Evolutionary conservation across 2,888 invertebrate genomes (phyloP), one percentile per base, ranked within the genome.

Genomic region (Perizoma affinitatum): DNA sequence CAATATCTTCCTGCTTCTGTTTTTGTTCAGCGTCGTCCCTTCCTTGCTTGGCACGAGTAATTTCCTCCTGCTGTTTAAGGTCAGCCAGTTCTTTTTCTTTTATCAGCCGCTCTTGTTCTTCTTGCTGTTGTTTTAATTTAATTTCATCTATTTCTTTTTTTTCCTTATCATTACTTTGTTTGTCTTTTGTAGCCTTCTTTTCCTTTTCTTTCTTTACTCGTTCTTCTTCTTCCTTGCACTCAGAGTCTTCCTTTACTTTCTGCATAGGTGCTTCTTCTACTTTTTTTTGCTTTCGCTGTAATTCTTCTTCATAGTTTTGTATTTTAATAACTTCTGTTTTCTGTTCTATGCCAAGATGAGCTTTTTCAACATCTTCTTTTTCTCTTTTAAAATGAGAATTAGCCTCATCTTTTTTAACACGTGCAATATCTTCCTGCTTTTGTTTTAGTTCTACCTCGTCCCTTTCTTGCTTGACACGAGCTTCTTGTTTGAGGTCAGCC

Each of bases 101-200:
- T 22, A 61, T 54, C 40, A 65, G 51, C 5, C 43, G 11, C 5
- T 43, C 43, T 11, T 9, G 5, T 43, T 11, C 11, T 11, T 43
- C 9, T 11, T 8, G 4, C 9, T 43, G 40, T 61, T 40, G 8
- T 35, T 33, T 42, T 4, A 38, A 5, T 38, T 38, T 0, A 6
- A 6, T 38, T 7, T 11, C 7, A 0, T 10, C 49, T 22, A 58
- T 47, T 41, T 57, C 45, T 10, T 58, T 54, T 49, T 61, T 50
- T 50, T 67, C 62, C 62, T 63, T 54, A 63, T 54, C 63, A 54
- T 64, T 61, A 8, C 58, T 47, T 42, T 58, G 55, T 66, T 22
- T 40, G 43, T 68, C 54, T 35, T 54, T 36, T 36, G 57, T 38
- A 3, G 8, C 3, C 22, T 22, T 22, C 3, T 1, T 22, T 22